A percentile compares a stretch with the other conserved stretches of the same genome.
Evolutionary conservation across 1,140 invertebrate species (phyloP).

Genomic region (Pseudomyrmex dendroicus): DNA sequence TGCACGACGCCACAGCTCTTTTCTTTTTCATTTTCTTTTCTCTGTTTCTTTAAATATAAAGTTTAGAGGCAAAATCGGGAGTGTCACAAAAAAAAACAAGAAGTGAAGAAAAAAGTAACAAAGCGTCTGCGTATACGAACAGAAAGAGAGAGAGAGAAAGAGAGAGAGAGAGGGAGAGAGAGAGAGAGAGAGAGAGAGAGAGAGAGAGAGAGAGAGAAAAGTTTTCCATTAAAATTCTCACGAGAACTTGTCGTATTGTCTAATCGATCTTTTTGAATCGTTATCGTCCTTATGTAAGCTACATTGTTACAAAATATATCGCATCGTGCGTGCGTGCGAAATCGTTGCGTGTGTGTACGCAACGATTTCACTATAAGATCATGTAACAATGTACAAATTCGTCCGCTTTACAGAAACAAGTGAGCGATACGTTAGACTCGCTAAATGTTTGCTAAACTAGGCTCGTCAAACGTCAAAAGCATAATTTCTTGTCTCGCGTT

Average conservation of each 20-base stretch:
- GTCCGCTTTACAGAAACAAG: conserved; percentile 34
- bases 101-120: neutral
- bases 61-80: neutral
- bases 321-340: neutral
- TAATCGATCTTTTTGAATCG: conserved; percentile 12
- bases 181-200: neutral
- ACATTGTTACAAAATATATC: conserved; percentile 8
- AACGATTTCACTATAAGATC: neutral
- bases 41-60: neutral
- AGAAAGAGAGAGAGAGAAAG: neutral
- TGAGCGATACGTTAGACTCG: conserved; percentile 49
- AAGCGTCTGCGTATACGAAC: neutral
- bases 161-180: neutral
- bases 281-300: neutral
- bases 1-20: conserved; percentile 7
- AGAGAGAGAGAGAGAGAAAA: neutral
- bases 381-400: neutral
- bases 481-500: conserved; percentile 68
- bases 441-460: conserved; percentile 57
- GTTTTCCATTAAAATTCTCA: conserved; percentile 3
- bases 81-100: no score
- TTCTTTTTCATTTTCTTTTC: neutral
- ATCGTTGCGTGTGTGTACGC: neutral
- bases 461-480: conserved; percentile 59
- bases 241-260: neutral